These are phyloP conservation scores for Cydia pomonella DNA, from an alignment of 1,140 invertebrate genomes.

Conservation along the genomic window DNA sequence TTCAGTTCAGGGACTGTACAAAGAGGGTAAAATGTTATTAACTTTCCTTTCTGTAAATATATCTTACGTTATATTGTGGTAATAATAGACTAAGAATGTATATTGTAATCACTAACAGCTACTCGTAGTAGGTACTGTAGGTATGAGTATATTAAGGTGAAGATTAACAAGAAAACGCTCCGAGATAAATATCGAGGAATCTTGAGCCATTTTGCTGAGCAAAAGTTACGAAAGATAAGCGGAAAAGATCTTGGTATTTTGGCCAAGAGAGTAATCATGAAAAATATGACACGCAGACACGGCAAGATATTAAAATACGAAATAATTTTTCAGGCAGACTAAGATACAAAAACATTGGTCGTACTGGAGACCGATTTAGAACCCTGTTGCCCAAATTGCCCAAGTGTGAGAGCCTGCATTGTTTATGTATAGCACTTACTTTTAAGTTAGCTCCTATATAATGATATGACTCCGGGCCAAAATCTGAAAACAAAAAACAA, in stretches of 20 bases:
- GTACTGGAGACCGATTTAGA: constrained; percentile 16
- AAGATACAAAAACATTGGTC: constrained; percentile 32
- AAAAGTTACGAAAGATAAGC: constrained; percentile 64
- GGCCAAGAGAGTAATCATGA: constrained; percentile 67
- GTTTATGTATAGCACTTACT: constrained; percentile 56
- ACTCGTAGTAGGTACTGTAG: too few species aligned
- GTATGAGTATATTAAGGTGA: constrained; percentile 48
- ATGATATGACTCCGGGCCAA: constrained; percentile 75
- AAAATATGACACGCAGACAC: constrained; percentile 61
- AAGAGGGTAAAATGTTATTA: background rate
- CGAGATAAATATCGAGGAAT: constrained; percentile 38
- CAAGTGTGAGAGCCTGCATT: constrained; percentile 19
- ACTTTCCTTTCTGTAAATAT: background rate
- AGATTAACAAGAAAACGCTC: constrained; percentile 33
- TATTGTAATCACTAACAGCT: background rate
- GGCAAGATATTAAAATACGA: constrained; percentile 63
- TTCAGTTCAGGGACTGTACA: too few species aligned
- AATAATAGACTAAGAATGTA: too few species aligned
- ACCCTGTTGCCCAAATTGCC: background rate
- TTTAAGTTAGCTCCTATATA: constrained; percentile 69
- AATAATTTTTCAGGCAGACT: constrained; percentile 56
- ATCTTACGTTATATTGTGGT: too few species aligned
- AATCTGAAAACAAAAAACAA: constrained; percentile 66
- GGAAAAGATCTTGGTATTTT: constrained; percentile 62
- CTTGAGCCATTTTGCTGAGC: constrained; percentile 51